Base-by-base conservation (phyloP, 2,797 vertebrate genomes). In the Micrastur ruficollis region DNA sequence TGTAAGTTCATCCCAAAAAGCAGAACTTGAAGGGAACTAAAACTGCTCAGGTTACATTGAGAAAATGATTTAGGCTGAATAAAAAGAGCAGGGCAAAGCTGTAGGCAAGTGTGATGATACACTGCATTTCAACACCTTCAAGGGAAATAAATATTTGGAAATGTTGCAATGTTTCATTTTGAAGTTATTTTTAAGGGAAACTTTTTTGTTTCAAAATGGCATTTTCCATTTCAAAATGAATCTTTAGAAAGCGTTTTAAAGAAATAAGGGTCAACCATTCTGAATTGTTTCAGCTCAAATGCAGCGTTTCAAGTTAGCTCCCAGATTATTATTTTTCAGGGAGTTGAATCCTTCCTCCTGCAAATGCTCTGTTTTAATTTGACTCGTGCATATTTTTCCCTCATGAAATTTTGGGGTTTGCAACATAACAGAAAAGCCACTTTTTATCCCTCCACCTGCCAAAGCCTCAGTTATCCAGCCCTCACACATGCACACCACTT, bases 131-230 rank as follows among this genome's bases (percentile, higher is more conserved):
- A 82, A 36, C 36, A 23, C 49, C 65, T 95, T 93, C 89, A 81
- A 89, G 58, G 38, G n/a, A 95, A 93, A 90, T 66, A 91, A 96
- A 93, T 93, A 86, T 90, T 91, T 90, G 94, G 88, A 88, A 90
- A n/a, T 38, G 22, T 58, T 81, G 50, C 58, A 70, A 40, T 38
- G 32, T 71, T 94, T 81, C 34, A 86, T 90, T 93, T 65, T 88
- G 68, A 92, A 95, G 83, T 56, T 73, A 36, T 81, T 93, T 93
- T 87, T 65, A 72, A 95, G 53, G 9, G 52, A 85, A 91, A 46
- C 4, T 66, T 68, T 50, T 38, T 83, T 81, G 49, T 91, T 88
- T 88, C 42, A 72, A 80, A 96, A 58, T 44, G 12, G 4, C 25
- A 46, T 90, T 90, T 89, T 81, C 52, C 15, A 44, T 81, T 80